A percentile compares a stretch with the other conserved stretches of the same genome.
Evolutionary conservation across 2,113 vertebrate genomes (phyloP).

Genomic region (Malurus elegans): DNA sequence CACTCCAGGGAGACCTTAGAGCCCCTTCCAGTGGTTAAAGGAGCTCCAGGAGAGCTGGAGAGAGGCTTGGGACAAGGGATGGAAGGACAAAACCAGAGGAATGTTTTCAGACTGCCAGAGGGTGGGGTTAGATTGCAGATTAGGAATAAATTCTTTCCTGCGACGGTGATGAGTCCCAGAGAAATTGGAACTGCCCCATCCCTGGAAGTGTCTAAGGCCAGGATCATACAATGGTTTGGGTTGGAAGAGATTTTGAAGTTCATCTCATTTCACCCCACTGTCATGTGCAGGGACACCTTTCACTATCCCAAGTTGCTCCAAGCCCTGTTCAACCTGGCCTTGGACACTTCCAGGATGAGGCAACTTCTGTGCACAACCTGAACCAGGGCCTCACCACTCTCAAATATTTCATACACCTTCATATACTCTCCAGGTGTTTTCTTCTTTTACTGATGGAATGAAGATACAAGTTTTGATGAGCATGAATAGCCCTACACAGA

Average conservation of each 20-base stretch:
- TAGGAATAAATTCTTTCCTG: neutral
- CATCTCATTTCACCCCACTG: neutral
- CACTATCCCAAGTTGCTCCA: neutral
- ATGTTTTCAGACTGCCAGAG: too few species aligned
- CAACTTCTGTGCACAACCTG: neutral
- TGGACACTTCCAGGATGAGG: neutral
- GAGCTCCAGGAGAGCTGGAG: neutral
- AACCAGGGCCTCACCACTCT: accelerated
- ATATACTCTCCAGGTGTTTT: neutral
- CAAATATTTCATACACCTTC: neutral
- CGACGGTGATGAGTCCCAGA: neutral
- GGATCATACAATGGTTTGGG: accelerated
- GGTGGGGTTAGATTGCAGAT: too few species aligned
- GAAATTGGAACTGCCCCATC: neutral
- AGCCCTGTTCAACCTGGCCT: accelerated
- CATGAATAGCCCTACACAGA: neutral
- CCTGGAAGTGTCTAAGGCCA: neutral
- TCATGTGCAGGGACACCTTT: accelerated
- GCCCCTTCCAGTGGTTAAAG: neutral
- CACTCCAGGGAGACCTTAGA: neutral
- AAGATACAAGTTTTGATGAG: neutral
- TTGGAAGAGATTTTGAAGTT: neutral
- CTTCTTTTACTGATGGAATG: neutral
- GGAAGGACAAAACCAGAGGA: neutral
- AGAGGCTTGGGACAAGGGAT: neutral